Conservation (phyloP, 2,888 invertebrate genomes). For the Eutolmus rufibarbis region DNA sequence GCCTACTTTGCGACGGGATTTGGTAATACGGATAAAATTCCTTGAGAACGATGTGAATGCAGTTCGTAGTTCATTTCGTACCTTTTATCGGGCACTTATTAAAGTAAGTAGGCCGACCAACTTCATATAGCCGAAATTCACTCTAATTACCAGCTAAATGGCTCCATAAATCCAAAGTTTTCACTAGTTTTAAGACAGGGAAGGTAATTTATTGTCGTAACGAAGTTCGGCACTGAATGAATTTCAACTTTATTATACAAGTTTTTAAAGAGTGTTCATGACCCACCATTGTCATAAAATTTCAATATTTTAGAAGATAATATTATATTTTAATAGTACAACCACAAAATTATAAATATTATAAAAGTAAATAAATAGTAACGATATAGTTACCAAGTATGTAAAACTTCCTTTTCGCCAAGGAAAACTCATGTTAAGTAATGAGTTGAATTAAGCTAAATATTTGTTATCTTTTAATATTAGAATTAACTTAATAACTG, state of each 20-base stretch:
- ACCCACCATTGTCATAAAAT: not conserved
- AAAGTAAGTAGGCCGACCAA: not conserved
- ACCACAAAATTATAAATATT: not conserved
- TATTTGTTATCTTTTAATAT: too few species aligned
- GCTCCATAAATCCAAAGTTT: not conserved
- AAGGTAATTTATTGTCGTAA: not conserved
- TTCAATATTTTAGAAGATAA: not conserved
- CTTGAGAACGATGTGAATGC: not conserved
- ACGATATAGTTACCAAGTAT: too few species aligned
- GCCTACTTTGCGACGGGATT: not conserved
- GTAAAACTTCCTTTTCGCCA: too few species aligned
- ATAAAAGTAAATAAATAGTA: too few species aligned
- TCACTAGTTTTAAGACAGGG: not conserved
- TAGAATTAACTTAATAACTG: too few species aligned
- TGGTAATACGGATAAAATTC: not conserved
- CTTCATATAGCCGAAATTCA: not conserved
- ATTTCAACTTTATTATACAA: not conserved
- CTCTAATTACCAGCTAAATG: not conserved
- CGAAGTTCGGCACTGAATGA: not conserved
- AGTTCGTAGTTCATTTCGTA: not conserved
- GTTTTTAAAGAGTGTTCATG: not conserved
- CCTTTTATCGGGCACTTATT: not conserved
- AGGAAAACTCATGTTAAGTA: too few species aligned
- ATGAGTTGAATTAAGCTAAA: too few species aligned
- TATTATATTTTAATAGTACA: not conserved